Conservation (phyloP, 2,888 invertebrate genomes). For the Harpagoxenus sublaevis region DNA sequence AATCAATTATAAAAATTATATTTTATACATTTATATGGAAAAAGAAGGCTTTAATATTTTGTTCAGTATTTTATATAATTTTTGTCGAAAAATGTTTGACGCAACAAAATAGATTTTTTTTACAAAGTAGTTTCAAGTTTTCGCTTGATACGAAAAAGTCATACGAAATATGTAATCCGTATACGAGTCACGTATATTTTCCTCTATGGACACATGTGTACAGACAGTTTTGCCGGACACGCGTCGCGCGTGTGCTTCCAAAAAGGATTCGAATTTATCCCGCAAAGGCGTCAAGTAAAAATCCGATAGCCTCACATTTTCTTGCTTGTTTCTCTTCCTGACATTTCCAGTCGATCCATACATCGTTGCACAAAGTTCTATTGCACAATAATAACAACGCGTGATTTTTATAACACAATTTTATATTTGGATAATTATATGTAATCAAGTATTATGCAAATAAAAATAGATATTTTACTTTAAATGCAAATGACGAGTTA, state of each 20-base stretch:
- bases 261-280: slow-evolving; percentile 5
- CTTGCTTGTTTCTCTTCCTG: not conserved
- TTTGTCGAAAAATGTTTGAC: not conserved
- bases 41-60: not conserved
- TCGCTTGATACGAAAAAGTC: not conserved
- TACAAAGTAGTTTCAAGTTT: not conserved
- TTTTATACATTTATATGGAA: not conserved
- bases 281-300: slow-evolving; percentile 7
- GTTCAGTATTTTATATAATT: not conserved
- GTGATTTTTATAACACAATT: not conserved
- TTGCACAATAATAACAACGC: not conserved
- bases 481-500: not conserved
- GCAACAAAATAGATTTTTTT: not conserved
- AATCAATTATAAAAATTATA: not conserved
- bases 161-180: not conserved
- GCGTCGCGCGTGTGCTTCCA: not conserved
- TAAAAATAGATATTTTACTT: not conserved
- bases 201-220: slow-evolving; percentile 7
- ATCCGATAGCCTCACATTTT: not conserved
- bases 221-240: not conserved
- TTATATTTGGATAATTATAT: not conserved
- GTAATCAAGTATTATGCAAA: not conserved
- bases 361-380: not conserved
- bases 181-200: slow-evolving; percentile 33
- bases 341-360: not conserved